Percentiles rank a stretch among this genome's conserved stretches.
Conservation (phyloP, 2,888 invertebrate species). For the Lycia hirtaria region DNA sequence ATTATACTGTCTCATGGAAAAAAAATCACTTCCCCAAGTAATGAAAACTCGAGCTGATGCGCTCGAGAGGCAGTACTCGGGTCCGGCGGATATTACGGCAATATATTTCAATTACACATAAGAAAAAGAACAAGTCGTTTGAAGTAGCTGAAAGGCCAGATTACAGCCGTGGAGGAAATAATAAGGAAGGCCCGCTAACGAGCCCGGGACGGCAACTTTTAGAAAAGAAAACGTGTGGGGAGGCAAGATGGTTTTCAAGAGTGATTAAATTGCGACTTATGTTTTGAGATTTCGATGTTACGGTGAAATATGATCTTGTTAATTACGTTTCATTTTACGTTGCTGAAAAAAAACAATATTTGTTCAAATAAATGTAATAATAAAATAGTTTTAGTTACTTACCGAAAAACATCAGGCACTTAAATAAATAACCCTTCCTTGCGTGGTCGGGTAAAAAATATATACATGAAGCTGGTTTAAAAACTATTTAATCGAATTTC, state of each 20-base stretch:
- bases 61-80: constrained; percentile 77
- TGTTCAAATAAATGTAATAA: no score
- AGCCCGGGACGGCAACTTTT: constrained; percentile 73
- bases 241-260: constrained; percentile 57
- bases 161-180: constrained; percentile 80
- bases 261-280: constrained; percentile 60
- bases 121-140: constrained; percentile 85
- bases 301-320: constrained; percentile 1
- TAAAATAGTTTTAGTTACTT: no score
- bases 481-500: no score
- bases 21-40: constrained; percentile 80
- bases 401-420: no score
- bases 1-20: constrained; percentile 79
- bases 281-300: constrained; percentile 7
- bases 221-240: constrained; percentile 72
- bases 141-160: constrained; percentile 84
- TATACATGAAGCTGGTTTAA: no score
- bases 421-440: no score
- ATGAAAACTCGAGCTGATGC: constrained; percentile 83
- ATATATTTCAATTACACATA: constrained; percentile 86
- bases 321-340: constrained; percentile 3
- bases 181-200: constrained; percentile 80
- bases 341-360: no score
- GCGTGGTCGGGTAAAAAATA: no score
- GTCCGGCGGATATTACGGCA: constrained; percentile 84